phyloP scores from a whole-genome alignment of 2,113 vertebrate genomes.

The Eulemur macaco region DNA sequence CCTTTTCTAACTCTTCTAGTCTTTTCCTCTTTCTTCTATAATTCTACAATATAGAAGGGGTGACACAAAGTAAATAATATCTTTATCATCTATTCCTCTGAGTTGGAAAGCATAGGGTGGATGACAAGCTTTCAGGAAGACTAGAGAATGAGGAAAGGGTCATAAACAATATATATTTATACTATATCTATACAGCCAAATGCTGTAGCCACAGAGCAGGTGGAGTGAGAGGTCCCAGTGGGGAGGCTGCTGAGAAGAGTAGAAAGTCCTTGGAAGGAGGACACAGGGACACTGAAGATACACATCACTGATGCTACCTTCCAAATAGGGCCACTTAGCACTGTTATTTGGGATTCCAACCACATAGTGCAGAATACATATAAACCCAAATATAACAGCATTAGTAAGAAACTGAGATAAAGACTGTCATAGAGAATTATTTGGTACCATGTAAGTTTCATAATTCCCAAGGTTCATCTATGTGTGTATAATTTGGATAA shows the following conservation, averaged over 20 bases:
- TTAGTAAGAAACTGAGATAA: background rate
- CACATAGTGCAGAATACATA: background rate
- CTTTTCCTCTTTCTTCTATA: background rate
- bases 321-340: background rate
- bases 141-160: background rate
- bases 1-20: background rate
- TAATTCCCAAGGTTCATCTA: background rate
- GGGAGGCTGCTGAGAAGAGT: background rate
- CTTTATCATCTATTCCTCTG: background rate
- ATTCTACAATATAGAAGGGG: background rate
- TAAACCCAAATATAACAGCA: background rate
- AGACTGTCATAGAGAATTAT: background rate
- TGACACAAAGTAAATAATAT: background rate
- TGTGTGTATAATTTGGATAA: background rate
- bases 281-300: background rate
- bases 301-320: background rate
- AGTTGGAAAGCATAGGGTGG: background rate
- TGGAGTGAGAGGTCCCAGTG: background rate
- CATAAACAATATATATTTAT: too few relatives aligned
- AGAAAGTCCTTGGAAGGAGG: background rate
- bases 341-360: too few relatives aligned
- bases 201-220: too few relatives aligned
- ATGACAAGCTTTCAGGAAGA: background rate
- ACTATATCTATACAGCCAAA: too few relatives aligned
- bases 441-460: background rate